Conservation (phyloP, 2,888 invertebrate species). For the Drosophila demipolita region DNA sequence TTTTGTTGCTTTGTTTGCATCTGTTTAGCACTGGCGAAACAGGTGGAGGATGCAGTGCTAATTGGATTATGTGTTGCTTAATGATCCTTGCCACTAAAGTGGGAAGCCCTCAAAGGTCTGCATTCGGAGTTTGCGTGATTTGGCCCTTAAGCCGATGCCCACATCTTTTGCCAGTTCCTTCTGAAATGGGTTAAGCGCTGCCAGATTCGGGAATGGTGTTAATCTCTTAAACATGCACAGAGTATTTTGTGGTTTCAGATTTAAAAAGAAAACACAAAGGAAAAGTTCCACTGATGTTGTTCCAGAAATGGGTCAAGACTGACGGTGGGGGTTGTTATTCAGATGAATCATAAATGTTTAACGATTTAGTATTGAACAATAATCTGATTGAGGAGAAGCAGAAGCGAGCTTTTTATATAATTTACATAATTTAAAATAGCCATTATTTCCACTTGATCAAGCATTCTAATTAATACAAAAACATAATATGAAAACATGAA, state of each 20-base stretch:
- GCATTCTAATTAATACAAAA: conserved; percentile 57
- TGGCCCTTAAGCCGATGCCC: conserved; percentile 43
- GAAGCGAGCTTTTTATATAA: neutral
- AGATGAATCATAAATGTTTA: conserved; percentile 23
- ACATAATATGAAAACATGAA: conserved; percentile 1
- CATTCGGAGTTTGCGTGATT: conserved; percentile 53
- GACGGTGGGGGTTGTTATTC: conserved; percentile 9
- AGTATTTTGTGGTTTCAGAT: conserved; percentile 48
- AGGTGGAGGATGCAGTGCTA: conserved; percentile 72
- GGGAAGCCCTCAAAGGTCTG: conserved; percentile 10
- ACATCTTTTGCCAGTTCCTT: conserved; percentile 44
- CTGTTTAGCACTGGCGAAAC: conserved; percentile 60
- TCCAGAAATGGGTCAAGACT: conserved; percentile 38
- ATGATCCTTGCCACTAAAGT: conserved; percentile 58
- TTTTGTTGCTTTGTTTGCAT: conserved; percentile 55
- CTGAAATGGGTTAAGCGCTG: conserved; percentile 51
- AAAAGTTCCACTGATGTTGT: conserved; percentile 35
- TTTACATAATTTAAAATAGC: conserved; percentile 15
- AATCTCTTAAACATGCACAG: conserved; percentile 46
- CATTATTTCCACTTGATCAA: conserved; percentile 47
- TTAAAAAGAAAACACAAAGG: conserved; percentile 32
- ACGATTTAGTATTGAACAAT: too few relatives aligned
- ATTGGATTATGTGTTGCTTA: conserved; percentile 78
- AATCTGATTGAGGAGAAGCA: neutral
- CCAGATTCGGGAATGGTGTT: conserved; percentile 41